Base-by-base conservation (phyloP, 2,888 invertebrate genomes). In the Ichneumoninae sp. region DNA sequence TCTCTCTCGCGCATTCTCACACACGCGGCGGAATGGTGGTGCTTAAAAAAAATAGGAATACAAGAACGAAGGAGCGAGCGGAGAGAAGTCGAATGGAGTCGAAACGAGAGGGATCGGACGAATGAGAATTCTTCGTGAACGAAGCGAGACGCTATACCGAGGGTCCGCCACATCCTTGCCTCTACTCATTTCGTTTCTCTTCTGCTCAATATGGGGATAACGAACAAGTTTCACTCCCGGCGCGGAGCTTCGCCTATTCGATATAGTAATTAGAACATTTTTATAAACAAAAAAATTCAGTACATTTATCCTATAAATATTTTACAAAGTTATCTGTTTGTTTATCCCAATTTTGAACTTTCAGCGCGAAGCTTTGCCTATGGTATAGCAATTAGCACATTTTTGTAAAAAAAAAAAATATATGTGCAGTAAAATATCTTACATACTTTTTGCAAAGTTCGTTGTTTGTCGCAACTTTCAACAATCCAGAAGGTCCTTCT, bases 41-140 rank as follows among this genome's bases (percentile, higher is more conserved):
- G 80, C 80, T 83, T 74, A 60, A 75, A 70, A 70, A 62, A 40
- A 62, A 40, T 19, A 69, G 72, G 80, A 84, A 78, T 65, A 78
- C 72, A 71, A 77, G 52, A 68, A 77, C 76, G 74, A 79, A 75
- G 75, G 83, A 79, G 82, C 70, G 77, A 76, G 78, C 80, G 44
- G 44, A 54, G 72, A 78, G 81, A 84, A 71, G 80, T 82, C 86
- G 87, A 86, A 83, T 85, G 80, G 84, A 82, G 86, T 40, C 86
- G 81, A 88, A 90, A 90, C 88, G 90, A 88, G 90, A 89, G 89
- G 88, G 89, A 90, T 90, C 90, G 91, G 90, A 89, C 88, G 91
- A 90, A 90, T 88, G 86, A 85, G 91, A 89, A 90, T 90, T 89
- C 90, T 88, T 89, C 86, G 65, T 70, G 83, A 80, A 85, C 87